Conservation (phyloP, 2,113 vertebrate species). For the Excalfactoria chinensis region DNA sequence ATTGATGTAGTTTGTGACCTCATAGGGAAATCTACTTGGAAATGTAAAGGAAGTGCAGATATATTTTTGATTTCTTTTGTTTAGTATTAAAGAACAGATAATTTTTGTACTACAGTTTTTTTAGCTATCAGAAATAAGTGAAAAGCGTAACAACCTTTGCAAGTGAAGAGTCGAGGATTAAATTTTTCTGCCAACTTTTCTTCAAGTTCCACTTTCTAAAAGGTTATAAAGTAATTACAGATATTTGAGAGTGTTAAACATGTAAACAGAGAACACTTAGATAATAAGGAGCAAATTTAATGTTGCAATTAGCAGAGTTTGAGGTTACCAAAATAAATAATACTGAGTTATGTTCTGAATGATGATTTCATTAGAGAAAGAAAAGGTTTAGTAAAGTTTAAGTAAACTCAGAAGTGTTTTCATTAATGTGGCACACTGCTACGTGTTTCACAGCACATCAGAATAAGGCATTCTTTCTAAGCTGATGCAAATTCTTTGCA, state of each 20-base stretch:
- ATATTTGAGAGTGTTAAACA: neutral
- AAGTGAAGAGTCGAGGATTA: neutral
- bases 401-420: neutral
- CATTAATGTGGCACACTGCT: neutral
- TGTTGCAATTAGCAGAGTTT: neutral
- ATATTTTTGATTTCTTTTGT: neutral
- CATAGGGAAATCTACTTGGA: neutral
- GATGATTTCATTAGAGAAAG: neutral
- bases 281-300: neutral
- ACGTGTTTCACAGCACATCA: neutral
- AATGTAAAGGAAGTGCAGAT: neutral
- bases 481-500: neutral
- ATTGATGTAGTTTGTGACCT: neutral
- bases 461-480: neutral
- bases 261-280: neutral
- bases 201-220: neutral
- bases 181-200: neutral
- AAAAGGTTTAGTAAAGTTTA: neutral
- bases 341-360: neutral
- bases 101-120: neutral
- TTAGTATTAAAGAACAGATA: neutral
- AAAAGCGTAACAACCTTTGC: neutral
- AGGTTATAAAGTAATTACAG: neutral
- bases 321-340: neutral
- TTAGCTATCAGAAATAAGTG: neutral